These are phyloP conservation scores for Zalophus californianus DNA, from an alignment of 2,797 vertebrate genomes.

Conservation along the genomic window DNA sequence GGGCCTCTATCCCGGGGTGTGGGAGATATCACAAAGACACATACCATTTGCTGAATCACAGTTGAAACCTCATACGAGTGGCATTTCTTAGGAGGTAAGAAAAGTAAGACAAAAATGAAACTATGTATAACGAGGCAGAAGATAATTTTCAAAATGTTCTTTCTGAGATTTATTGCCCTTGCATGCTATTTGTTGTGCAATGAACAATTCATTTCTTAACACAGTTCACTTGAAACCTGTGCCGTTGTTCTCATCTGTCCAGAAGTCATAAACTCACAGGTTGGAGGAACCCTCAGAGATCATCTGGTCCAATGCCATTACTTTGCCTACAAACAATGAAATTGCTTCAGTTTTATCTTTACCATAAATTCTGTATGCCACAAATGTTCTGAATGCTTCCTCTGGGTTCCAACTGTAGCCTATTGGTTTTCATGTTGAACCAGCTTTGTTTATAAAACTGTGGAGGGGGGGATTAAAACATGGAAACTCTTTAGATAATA, in stretches of 20 bases:
- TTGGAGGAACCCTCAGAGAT: slow-evolving; percentile 25
- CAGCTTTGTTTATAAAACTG: slow-evolving; percentile 28
- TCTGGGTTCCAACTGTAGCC: not conserved
- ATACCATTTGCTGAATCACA: not conserved
- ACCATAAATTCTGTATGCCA: not conserved
- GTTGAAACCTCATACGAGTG: not conserved
- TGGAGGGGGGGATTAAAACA: not conserved
- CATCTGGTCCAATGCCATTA: not conserved
- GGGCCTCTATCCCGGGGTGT: not conserved
- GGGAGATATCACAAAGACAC: not conserved
- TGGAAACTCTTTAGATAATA: not conserved
- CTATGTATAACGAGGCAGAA: not conserved
- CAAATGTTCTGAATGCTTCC: not conserved
- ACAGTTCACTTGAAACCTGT: slow-evolving; percentile 42
- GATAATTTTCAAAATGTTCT: slow-evolving; percentile 6
- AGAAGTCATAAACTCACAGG: slow-evolving; percentile 51
- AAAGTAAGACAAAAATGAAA: not conserved
- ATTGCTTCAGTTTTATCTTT: slow-evolving; percentile 49
- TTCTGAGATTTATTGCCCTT: slow-evolving; percentile 34
- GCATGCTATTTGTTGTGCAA: slow-evolving; percentile 18
- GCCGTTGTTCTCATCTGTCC: not conserved
- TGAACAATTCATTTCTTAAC: slow-evolving; percentile 24
- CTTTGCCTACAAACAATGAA: slow-evolving; percentile 50
- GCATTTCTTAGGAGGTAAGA: slow-evolving; percentile 34
- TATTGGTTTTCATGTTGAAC: not conserved